phyloP scores from a whole-genome alignment of 2,888 invertebrate genomes.

The Scaeva pyrastri region DNA sequence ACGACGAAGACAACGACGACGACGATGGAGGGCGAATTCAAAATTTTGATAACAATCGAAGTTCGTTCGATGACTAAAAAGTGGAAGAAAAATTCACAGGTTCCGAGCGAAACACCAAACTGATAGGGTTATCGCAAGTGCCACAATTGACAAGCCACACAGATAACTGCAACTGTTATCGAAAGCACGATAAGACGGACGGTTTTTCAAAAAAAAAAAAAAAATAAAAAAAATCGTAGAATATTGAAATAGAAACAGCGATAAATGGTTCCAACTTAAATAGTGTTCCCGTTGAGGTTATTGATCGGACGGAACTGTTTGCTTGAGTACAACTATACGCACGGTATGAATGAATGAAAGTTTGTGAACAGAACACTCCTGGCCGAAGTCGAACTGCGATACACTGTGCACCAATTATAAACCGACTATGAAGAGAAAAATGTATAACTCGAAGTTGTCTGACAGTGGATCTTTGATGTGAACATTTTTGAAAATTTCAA shows the following conservation, averaged over 20 bases:
- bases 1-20: neutral
- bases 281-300: conserved; percentile 5
- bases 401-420: neutral
- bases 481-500: no score
- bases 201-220: no score
- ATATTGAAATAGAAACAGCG: no score
- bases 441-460: neutral
- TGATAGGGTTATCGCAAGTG: conserved; percentile 53
- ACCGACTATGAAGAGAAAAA: neutral
- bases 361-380: neutral
- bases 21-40: conserved; percentile 13
- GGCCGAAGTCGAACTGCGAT: neutral
- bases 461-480: neutral
- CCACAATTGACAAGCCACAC: neutral
- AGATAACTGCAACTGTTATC: neutral
- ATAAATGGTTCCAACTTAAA: no score
- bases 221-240: no score
- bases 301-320: conserved; percentile 26
- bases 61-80: conserved; percentile 50
- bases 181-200: no score
- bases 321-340: conserved; percentile 17
- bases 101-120: conserved; percentile 25
- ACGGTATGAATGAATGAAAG: conserved; percentile 46
- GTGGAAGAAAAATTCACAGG: conserved; percentile 41
- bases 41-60: conserved; percentile 49